Evolutionary conservation across 2,113 vertebrate genomes (phyloP), one percentile per base, ranked within the genome.

Genomic region (Hippocampus abdominalis): DNA sequence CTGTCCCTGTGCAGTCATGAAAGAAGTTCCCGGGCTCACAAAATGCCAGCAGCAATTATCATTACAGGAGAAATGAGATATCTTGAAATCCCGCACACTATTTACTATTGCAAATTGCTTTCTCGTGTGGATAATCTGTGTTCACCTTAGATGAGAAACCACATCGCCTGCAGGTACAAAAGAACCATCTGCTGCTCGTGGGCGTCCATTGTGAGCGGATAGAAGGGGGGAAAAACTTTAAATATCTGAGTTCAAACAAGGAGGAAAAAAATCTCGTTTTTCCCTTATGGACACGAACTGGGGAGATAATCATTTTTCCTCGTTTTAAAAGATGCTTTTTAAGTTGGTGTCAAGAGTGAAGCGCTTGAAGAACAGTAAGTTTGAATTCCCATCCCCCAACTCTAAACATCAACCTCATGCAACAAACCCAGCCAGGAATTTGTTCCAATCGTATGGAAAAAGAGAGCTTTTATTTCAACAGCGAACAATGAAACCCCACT

Each of bases 381-480:
- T 63, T 73, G 21, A 53, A 74, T 75, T 56, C 86, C 89, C 88
- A 87, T 90, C 86, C 89, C 89, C 87, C 89, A 90, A 81, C 87
- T 82, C 54, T 13, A 79, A 42, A 86, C 86, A 69, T 84, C 86
- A 82, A 84, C 76, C 74, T 51, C 66, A 66, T 32, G 66, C 72
- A 67, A 64, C 80, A 68, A 72, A 49, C 68, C 77, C 60, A 75
- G 76, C 69, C 68, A 70, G 11, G 83, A 68, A 77, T 74, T 68
- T 27, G 65, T 68, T 76, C 20, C 13, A 32, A 46, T 73, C 29
- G 21, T 27, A 25, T 2, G 8, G 2, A 57, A 23, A 69, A 69
- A 66, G 4, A 9, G 27, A 20, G 13, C 60, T 71, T 48, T 10
- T 12, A 29, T 60, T 16, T 9, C 32, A 71, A 62, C 72, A 36